phyloP scores from a whole-genome alignment of 2,888 invertebrate genomes.

The Lymantria dispar region DNA sequence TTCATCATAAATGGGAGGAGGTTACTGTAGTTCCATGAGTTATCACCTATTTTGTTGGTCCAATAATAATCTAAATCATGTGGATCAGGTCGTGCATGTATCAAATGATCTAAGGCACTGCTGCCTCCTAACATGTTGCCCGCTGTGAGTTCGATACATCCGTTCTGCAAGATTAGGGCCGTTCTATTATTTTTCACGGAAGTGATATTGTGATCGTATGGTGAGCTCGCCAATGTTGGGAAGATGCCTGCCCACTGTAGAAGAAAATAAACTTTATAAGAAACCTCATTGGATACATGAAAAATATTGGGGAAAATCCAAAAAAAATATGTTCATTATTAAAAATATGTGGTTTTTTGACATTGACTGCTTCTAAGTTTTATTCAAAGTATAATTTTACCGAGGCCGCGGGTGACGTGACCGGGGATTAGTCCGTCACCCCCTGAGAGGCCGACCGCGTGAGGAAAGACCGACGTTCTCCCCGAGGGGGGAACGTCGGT shows the following conservation, averaged over 20 bases:
- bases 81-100: constrained; percentile 34
- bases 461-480: too few species aligned
- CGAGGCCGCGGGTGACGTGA: too few species aligned
- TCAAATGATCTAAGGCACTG: constrained; percentile 36
- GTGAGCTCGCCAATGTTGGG: constrained; percentile 22
- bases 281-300: too few species aligned
- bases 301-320: too few species aligned
- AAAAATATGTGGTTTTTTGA: too few species aligned
- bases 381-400: too few species aligned
- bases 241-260: constrained; percentile 42
- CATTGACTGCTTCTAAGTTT: too few species aligned
- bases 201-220: constrained; percentile 36
- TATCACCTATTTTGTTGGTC: constrained; percentile 32
- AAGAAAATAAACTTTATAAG: not conserved
- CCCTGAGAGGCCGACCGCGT: too few species aligned
- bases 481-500: too few species aligned
- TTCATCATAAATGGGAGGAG: constrained; percentile 40
- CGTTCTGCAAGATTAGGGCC: constrained; percentile 22
- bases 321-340: too few species aligned
- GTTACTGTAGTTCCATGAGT: constrained; percentile 36
- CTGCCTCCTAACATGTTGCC: constrained; percentile 54
- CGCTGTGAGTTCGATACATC: constrained; percentile 23
- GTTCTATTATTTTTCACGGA: constrained; percentile 34
- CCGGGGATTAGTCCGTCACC: too few species aligned
- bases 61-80: constrained; percentile 38